phyloP scores from a whole-genome alignment of 2,113 vertebrate genomes.

The Tyrannus savana region DNA sequence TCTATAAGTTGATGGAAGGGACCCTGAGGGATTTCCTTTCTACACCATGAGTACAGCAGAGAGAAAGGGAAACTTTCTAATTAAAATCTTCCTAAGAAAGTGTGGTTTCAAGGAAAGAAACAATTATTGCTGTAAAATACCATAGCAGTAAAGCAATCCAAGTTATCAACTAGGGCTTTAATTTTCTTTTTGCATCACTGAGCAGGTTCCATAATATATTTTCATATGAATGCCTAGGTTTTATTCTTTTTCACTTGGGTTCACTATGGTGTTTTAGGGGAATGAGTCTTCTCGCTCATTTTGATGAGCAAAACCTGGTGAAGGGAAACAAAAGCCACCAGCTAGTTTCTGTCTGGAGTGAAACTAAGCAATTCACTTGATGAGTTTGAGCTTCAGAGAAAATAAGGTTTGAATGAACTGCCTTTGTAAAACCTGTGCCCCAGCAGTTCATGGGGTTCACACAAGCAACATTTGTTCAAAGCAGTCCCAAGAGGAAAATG shows the following conservation, averaged over 20 bases:
- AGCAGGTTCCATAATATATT: neutral
- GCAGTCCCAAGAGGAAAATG: constrained; percentile 19
- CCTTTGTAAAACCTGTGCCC: neutral
- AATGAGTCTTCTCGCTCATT: neutral
- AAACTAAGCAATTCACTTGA: neutral
- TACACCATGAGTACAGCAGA: neutral
- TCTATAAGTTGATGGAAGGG: neutral
- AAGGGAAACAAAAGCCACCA: neutral
- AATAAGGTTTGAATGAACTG: neutral
- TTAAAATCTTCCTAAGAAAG: constrained; percentile 19
- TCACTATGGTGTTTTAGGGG: neutral
- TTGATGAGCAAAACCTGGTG: neutral
- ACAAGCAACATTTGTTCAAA: neutral
- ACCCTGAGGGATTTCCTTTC: neutral
- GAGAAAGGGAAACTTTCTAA: constrained; percentile 10
- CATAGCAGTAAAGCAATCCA: neutral
- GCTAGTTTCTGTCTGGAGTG: neutral
- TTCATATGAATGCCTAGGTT: neutral
- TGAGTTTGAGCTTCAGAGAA: neutral
- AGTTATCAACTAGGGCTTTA: neutral
- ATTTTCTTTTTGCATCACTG: neutral
- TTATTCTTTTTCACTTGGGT: neutral
- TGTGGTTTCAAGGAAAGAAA: neutral
- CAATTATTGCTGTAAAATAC: neutral
- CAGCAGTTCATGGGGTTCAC: neutral